Evolutionary conservation across 2,888 invertebrate genomes (phyloP), one percentile per base, ranked within the genome.

Genomic region (Drosophila kokeensis): DNA sequence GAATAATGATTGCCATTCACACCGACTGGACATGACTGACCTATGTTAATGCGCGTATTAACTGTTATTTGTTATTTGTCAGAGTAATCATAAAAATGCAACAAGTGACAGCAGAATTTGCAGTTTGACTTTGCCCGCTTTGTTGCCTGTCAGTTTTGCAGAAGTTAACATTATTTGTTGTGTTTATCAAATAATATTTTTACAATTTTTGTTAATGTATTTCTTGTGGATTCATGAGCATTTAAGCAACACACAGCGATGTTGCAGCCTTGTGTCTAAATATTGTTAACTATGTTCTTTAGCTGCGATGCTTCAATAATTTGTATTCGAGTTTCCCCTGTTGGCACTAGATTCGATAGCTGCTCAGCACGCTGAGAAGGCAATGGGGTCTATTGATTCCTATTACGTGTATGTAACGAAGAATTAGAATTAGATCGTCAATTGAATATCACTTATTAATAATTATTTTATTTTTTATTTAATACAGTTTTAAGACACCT

Each of bases 21-120:
- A 70, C 79, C 60, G 60, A 73, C 45, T 66, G 76, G 72, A 82
- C 84, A 83, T 79, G 73, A 62, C 75, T 84, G 83, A 83, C 83
- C 84, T 84, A 83, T 84, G 83, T 68, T 82, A 83, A 83, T 83
- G 84, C 69, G 65, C 73, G 72, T 73, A 83, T 81, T 81, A 79
- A 80, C 82, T 82, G 82, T 82, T 83, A 83, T 83, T 83, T 83
- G 83, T 83, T 83, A 83, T 83, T 83, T 83, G 83, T 83, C 83
- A 81, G 73, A 77, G 66, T 68, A 79, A 76, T 76, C 82, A 80
- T 50, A 66, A 63, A 74, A 79, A 52, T 83, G 70, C 82, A 83
- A 50, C 73, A 75, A 78, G 64, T 80, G 83, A 83, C 83, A 79
- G 73, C 81, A 57, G 58, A 69, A 64, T 61, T 70, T 64, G 74